Base-by-base conservation (phyloP, 1,140 invertebrate genomes). In the Brachionus sp. region DNA sequence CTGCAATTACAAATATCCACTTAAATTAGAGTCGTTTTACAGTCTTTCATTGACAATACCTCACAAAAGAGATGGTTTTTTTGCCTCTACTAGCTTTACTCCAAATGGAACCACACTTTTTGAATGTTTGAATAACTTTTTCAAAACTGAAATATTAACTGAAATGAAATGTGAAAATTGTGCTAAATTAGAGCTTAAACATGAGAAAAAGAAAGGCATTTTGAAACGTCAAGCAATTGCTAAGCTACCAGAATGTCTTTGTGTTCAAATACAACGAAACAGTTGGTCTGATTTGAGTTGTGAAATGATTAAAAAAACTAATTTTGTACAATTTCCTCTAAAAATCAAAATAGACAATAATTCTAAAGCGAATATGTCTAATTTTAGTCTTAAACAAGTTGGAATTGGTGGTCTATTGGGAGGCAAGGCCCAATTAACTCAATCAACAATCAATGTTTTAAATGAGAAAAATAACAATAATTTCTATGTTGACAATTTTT, bases 151-250 rank as follows among this genome's bases (percentile, higher is more conserved):
- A 80, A 29, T 80, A 25, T n/a, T 80, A 3, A 10, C 2, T 12
- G 77, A 66, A 62, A 80, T 80, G 77, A 80, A 80, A 80, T 80
- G 77, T 35, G 77, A 80, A 66, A 80, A 80, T 62, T 80, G 77
- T 80, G 25, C 12, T 1, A 80, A 80, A 66, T 16, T 10, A 7
- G 77, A 42, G 10, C 2, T 62, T 1, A 33, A 33, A 35, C 33
- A 19, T 13, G 16, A 80, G 2, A 78, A 23, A 50, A 33, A 37
- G 25, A 57, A 44, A 12, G 77, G 77, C 7, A 42, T 80, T 23
- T 25, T 80, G 19, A 80, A 80, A 37, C 19, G 50, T 37, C 77
- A 80, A 80, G 77, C 77, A 0, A 80, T 80, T 25, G 77, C 77
- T 19, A 80, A 80, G 25, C 50, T 80, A 10, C 77, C 77, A 62